Evolutionary conservation across 2,113 vertebrate species (phyloP), one percentile per base, ranked within the genome.

Genomic region (Zingel zingel): DNA sequence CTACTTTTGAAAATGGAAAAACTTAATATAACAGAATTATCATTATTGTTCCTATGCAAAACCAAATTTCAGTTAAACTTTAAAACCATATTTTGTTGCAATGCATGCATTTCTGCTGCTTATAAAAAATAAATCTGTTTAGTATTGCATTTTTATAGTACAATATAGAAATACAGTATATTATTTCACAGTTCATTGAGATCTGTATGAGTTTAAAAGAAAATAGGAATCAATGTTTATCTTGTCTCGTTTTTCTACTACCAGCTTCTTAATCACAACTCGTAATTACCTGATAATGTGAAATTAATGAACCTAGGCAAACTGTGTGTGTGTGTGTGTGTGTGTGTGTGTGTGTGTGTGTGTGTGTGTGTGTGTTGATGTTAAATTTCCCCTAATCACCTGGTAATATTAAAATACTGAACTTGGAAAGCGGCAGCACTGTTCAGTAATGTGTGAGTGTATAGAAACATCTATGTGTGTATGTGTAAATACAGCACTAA

Each of bases 181-280:
- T 81, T 50, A 73, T 7, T 84, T 43, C 43, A 59, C 63, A 69
- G 75, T 50, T 82, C 81, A 54, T 57, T 77, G 67, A 69, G 12
- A 70, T 61, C 36, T 53, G 25, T 21, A 18, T n/a, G 59, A 83
- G 45, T 68, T 79, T 57, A 68, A 66, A 50, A 48, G 43, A 73
- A 89, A 84, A 72, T 65, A 83, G 18, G 30, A 90, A 88, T 88
- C 82, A 79, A 71, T 90, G 69, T 65, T 79, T 5, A 80, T 81
- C 67, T 50, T 51, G 23, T 82, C 58, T 86, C 2, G 11, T 16
- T 25, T 80, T 27, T 62, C 63, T 79, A 18, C 47, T 33, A 62
- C 53, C 13, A 71, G 68, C 47, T 83, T 69, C 72, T 77, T 82
- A 80, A 86, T 82, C 79, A 81, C 71, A 82, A 21, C 43, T 59